phyloP scores from a whole-genome alignment of 2,113 vertebrate species.

The Eublepharis macularius region DNA sequence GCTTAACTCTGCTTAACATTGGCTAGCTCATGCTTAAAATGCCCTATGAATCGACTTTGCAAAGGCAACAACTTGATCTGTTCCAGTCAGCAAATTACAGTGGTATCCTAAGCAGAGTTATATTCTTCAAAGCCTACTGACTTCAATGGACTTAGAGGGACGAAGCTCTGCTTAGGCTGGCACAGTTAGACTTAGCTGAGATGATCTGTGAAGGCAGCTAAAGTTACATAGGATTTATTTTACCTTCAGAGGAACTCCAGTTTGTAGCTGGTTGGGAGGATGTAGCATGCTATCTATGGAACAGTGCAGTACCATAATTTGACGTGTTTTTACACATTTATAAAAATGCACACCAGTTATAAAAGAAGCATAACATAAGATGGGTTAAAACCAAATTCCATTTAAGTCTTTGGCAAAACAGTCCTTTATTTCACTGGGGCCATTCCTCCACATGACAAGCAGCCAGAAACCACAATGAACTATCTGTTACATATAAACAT shows the following conservation, averaged over 20 bases:
- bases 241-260: fast-evolving
- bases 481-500: not conserved
- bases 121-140: too few relatives aligned
- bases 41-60: too few relatives aligned
- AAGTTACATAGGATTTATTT: fast-evolving
- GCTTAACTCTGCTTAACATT: too few relatives aligned
- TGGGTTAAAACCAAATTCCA: not conserved
- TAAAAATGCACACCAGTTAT: not conserved
- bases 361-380: not conserved
- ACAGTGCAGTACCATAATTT: not conserved
- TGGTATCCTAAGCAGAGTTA: too few relatives aligned
- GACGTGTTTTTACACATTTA: not conserved
- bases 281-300: not conserved
- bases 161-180: too few relatives aligned
- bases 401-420: not conserved
- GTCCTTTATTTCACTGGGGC: not conserved
- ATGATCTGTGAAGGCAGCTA: fast-evolving
- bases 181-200: too few relatives aligned
- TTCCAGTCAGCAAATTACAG: too few relatives aligned
- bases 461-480: constrained; percentile 21
- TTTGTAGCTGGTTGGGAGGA: fast-evolving
- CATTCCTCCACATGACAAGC: not conserved
- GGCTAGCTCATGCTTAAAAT: too few relatives aligned
- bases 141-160: too few relatives aligned
- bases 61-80: too few relatives aligned